phyloP scores from a whole-genome alignment of 2,888 invertebrate species.

The Ryuthela nishihirai region DNA sequence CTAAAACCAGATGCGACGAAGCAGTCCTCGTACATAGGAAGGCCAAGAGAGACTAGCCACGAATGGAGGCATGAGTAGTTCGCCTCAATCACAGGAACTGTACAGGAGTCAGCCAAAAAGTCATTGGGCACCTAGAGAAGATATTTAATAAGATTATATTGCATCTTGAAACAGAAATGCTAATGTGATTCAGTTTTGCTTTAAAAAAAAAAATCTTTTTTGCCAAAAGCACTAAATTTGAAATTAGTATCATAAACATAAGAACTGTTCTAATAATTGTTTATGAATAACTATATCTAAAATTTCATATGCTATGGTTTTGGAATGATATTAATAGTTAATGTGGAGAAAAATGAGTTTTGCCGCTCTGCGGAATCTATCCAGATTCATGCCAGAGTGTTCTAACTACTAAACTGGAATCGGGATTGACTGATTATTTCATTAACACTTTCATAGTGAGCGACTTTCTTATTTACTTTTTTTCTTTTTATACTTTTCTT shows the following conservation, averaged over 20 bases:
- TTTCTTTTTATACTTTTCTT: too few species aligned
- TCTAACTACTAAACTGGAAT: too few species aligned
- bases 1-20: conserved; percentile 24
- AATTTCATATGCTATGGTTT: neutral
- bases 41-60: conserved; percentile 50
- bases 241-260: neutral
- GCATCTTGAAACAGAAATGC: too few species aligned
- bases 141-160: neutral
- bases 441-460: too few species aligned
- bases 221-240: neutral
- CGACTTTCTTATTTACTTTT: too few species aligned
- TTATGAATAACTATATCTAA: too few species aligned
- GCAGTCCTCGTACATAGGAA: conserved; percentile 49
- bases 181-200: too few species aligned
- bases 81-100: conserved; percentile 47
- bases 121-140: conserved; percentile 48
- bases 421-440: too few species aligned
- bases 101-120: conserved; percentile 47
- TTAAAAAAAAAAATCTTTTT: neutral
- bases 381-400: too few species aligned
- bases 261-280: too few species aligned
- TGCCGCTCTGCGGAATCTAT: too few species aligned
- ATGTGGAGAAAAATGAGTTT: too few species aligned
- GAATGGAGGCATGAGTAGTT: conserved; percentile 48
- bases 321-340: neutral